Evolutionary conservation across 2,888 invertebrate genomes (phyloP), one percentile per base, ranked within the genome.

Genomic region (Acrocera orbiculus): DNA sequence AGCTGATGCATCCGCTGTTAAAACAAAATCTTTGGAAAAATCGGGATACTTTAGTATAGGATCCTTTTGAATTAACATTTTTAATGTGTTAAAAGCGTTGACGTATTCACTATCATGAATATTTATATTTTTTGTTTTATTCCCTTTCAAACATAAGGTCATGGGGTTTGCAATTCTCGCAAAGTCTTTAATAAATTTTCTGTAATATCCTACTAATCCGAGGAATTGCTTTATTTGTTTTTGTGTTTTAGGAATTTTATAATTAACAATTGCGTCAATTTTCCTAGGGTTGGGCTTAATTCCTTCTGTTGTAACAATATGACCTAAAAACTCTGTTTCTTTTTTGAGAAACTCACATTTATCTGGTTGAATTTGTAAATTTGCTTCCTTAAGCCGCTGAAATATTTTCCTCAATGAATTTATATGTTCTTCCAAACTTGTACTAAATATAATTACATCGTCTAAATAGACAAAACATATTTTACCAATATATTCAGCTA

Each of bases 391-490:
- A 10, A 34, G 27, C 9, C 13, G 15, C 16, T 26, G 26, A 6
- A 32, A 16, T 13, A 32, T 14, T 19, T 28, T 25, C 23, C 33
- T 38, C 31, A 20, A 33, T 10, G 35, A 40, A 30, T 31, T 24
- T 5, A 42, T 38, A 31, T 49, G 50, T 38, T 51, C 47, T 23
- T 32, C 26, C 4, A 16, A 11, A 16, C 32, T 32, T 5, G 32
- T 26, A 10, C 27, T 27, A 9, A 43, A 51, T 8, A 52, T 38
- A 6, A 56, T 42, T 4, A 49, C 46, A 34, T 53, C 52, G 22
- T 53, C 53, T 16, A 50, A 40, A 39, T 47, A 51, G 1, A 53
- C 48, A 2, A 52, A 42, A 26, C 47, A 47, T 11, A 35, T 38
- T 15, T 40, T 44, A 9, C 26, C 26, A 15, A 35, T 48, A 40